Conservation (phyloP, 2,113 vertebrate genomes). For the Laticauda laticaudata region DNA sequence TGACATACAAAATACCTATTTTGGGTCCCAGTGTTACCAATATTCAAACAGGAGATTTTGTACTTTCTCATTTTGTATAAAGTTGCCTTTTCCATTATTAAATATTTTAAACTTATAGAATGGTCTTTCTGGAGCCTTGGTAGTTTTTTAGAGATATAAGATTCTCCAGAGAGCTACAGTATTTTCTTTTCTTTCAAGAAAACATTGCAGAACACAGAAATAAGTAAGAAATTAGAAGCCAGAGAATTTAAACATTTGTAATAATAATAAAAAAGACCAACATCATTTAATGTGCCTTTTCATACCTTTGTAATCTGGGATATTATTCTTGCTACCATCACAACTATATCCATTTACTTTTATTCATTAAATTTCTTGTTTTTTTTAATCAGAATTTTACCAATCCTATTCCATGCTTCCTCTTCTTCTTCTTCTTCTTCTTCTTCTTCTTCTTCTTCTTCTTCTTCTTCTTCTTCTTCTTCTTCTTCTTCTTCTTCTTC, state of each 20-base stretch:
- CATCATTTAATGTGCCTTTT: neutral
- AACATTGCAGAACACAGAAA: neutral
- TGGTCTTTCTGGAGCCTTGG: neutral
- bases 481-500: too few relatives aligned
- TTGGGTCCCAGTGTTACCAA: neutral
- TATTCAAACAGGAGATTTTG: neutral
- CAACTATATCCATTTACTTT: neutral
- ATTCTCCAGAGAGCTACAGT: neutral
- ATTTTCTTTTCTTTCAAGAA: neutral
- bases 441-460: too few relatives aligned
- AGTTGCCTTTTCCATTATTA: neutral
- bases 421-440: too few relatives aligned
- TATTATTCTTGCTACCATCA: neutral
- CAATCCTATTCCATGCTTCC: neutral
- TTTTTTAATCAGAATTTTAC: neutral
- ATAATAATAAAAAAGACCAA: neutral
- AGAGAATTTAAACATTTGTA: neutral
- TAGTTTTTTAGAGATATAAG: neutral
- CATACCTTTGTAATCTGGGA: neutral
- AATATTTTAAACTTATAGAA: neutral
- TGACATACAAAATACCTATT: neutral
- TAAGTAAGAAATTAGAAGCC: neutral
- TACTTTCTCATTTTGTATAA: neutral
- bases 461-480: too few relatives aligned
- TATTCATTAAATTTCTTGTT: neutral